Evolutionary conservation across 2,888 invertebrate genomes (phyloP).

Genomic region (Marasmarcha lunaedactyla): DNA sequence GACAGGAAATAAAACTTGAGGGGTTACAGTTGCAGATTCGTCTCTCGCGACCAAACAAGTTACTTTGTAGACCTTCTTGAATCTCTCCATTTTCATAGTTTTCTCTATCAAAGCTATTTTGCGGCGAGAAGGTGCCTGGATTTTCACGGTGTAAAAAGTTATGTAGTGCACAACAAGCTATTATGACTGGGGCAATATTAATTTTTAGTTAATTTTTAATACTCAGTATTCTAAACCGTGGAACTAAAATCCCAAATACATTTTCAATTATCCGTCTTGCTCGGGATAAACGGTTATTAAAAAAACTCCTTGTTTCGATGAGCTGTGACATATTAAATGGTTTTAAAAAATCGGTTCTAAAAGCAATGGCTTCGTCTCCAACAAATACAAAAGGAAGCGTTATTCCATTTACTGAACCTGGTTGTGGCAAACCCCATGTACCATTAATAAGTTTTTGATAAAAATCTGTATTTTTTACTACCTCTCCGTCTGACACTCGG

Average conservation of each 20-base stretch:
- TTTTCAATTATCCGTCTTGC: too few relatives aligned
- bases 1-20: too few relatives aligned
- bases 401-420: constrained; percentile 4
- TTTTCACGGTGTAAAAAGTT: constrained; percentile 5
- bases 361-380: constrained; percentile 8
- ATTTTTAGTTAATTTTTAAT: constrained; percentile 4
- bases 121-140: constrained; percentile 5
- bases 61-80: constrained; percentile 6
- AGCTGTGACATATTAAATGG: constrained; percentile 3
- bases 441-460: too few relatives aligned
- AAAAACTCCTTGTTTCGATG: too few relatives aligned
- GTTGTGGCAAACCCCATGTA: background rate
- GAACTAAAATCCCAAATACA: too few relatives aligned
- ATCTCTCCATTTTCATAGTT: constrained; percentile 6
- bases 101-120: constrained; percentile 5
- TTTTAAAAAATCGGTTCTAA: constrained; percentile 8
- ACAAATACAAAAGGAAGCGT: constrained; percentile 6
- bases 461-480: constrained; percentile 5
- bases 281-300: too few relatives aligned
- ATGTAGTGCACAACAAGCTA: constrained; percentile 7
- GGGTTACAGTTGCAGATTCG: constrained; percentile 5
- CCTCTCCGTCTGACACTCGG: constrained; percentile 6
- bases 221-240: background rate
- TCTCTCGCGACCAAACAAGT: constrained; percentile 6
- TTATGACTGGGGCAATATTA: constrained; percentile 3